Percentiles rank a stretch among this genome's conserved stretches.
Evolutionary conservation across 2,113 vertebrate species (phyloP).

Genomic region (Phrynocephalus versicolor): DNA sequence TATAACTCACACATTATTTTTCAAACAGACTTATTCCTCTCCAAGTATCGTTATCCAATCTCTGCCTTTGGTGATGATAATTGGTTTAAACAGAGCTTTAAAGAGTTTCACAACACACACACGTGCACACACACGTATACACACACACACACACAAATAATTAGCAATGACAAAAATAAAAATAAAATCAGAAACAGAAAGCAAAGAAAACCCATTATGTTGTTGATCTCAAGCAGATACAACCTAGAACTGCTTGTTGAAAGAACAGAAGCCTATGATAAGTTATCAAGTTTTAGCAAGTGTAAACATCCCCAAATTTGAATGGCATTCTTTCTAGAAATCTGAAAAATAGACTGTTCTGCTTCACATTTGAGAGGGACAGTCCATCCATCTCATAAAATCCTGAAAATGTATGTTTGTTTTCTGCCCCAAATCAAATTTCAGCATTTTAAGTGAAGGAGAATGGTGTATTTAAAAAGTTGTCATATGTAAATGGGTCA

Average conservation of each 20-base stretch:
- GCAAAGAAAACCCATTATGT: not conserved
- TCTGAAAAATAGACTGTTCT: conserved; percentile 33
- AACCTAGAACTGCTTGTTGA: not conserved
- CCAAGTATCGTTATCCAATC: too few relatives aligned
- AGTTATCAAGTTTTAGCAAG: not conserved
- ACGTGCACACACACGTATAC: too few relatives aligned
- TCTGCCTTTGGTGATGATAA: too few relatives aligned
- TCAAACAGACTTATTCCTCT: too few relatives aligned
- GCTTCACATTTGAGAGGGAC: conserved; percentile 15
- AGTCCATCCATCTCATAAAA: conserved; percentile 33
- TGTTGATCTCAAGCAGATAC: not conserved
- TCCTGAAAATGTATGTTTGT: conserved; percentile 21
- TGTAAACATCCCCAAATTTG: conserved; percentile 9
- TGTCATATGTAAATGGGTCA: conserved; percentile 82
- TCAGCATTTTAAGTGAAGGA: conserved; percentile 47
- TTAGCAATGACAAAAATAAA: too few relatives aligned
- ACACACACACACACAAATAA: too few relatives aligned
- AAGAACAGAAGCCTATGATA: too few relatives aligned
- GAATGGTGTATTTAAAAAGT: conserved; percentile 38
- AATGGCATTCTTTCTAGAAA: conserved; percentile 1
- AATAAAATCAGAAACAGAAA: not conserved
- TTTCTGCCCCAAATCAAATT: conserved; percentile 40
- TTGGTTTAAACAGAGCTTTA: not conserved
- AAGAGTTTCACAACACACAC: not conserved
- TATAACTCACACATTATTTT: too few relatives aligned